Evolutionary conservation across 2,113 vertebrate species (phyloP), one percentile per base, ranked within the genome.

Genomic region (Phoenicopterus ruber): DNA sequence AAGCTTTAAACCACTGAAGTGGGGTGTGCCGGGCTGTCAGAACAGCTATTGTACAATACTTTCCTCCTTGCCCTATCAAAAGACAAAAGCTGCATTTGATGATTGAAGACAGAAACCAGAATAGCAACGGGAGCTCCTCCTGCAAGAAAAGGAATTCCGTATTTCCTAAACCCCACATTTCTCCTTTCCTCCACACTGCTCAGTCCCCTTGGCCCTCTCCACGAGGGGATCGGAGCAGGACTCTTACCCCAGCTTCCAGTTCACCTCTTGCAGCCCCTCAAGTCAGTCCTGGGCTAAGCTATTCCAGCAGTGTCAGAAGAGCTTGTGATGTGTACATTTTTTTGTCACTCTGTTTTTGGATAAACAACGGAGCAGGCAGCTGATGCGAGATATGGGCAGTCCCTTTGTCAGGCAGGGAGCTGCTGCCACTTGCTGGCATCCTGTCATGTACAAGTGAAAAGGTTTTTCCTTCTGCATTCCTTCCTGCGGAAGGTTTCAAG

Each of bases 381-480:
- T 94, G 89, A 88, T 80, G 66, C 10, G 66, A 61, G 57, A 89
- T 22, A 57, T 88, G 80, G 89, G 66, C 82, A 74, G 44, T 18
- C 61, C 80, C 82, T 83, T 47, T 88, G 93, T 83, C 86, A 74
- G 44, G 55, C 91, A 94, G 80, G 91, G 83, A 90, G 94, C 87
- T 96, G 95, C 96, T 97, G 94, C 91, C 94, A 82, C 93, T 95
- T 96, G 82, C 96, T 97, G 92, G 84, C 80, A 87, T 91, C 93
- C 76, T 49, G 13, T 62, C 74, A n/a, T 16, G 87, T 46, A 70
- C 34, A 12, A 88, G 46, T 26, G 69, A 58, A 93, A 93, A 94
- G 42, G 74, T 59, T 82, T 89, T 91, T 31, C 50, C 17, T 52
- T 58, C 55, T 79, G 22, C 11, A 13, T 90, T 88, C 94, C 79